Evolutionary conservation across 2,113 vertebrate species (phyloP).

Genomic region (Aix galericulata): DNA sequence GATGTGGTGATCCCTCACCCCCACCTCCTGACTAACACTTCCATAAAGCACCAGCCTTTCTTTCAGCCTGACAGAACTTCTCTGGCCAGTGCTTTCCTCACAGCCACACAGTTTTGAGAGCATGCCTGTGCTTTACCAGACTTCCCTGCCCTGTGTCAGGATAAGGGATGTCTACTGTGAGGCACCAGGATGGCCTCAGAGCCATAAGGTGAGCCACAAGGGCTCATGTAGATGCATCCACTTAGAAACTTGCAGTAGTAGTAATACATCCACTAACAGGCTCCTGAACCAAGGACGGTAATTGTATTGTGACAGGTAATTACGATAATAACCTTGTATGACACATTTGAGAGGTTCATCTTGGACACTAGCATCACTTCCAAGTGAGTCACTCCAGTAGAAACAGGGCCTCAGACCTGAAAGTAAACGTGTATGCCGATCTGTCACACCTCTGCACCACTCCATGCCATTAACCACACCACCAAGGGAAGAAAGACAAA

Average conservation of each 20-base stretch:
- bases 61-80: background rate
- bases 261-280: background rate
- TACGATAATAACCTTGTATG: background rate
- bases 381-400: constrained; percentile 37
- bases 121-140: background rate
- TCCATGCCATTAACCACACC: background rate
- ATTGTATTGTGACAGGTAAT: background rate
- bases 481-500: background rate
- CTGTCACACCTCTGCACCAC: background rate
- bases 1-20: background rate
- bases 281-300: background rate
- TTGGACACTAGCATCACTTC: background rate
- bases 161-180: background rate
- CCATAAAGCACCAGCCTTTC: background rate
- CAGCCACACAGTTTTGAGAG: background rate
- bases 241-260: background rate
- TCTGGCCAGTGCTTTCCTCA: background rate
- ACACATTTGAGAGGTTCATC: background rate
- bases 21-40: background rate
- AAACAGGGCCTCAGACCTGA: background rate
- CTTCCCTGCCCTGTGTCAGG: background rate
- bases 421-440: constrained; percentile 16
- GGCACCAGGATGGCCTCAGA: background rate
- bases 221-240: background rate
- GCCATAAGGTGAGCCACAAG: background rate